These are phyloP conservation scores for Mesitornis unicolor DNA, from an alignment of 2,113 vertebrate species.

Conservation along the genomic window DNA sequence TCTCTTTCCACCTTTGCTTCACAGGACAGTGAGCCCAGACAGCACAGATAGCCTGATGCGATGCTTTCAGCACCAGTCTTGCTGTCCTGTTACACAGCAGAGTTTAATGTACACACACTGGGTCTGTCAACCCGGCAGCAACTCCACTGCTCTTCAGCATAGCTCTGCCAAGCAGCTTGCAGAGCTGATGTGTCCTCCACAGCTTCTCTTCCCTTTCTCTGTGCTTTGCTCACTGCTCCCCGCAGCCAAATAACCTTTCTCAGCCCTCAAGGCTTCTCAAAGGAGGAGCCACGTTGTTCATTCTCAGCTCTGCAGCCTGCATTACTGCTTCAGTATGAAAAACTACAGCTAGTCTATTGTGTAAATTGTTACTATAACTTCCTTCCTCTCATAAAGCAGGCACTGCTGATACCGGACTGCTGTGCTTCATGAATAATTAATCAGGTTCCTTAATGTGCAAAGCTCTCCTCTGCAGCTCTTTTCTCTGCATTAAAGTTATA, in stretches of 20 bases:
- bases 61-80: background rate
- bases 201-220: background rate
- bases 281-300: background rate
- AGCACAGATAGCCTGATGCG: accelerated
- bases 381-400: background rate
- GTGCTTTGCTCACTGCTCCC: background rate
- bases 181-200: background rate
- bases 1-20: background rate
- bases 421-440: conserved; percentile 36
- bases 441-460: background rate
- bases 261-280: background rate
- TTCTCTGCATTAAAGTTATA: conserved; percentile 3
- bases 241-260: background rate
- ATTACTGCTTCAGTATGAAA: background rate
- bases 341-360: background rate
- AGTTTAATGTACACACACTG: background rate
- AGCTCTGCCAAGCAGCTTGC: background rate
- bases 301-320: background rate
- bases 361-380: background rate
- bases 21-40: background rate
- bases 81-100: background rate
- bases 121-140: background rate
- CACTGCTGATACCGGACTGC: background rate
- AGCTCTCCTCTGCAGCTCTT: conserved; percentile 15
- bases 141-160: accelerated